Conservation (phyloP, 1,140 invertebrate genomes). For the Melitaea cinxia region DNA sequence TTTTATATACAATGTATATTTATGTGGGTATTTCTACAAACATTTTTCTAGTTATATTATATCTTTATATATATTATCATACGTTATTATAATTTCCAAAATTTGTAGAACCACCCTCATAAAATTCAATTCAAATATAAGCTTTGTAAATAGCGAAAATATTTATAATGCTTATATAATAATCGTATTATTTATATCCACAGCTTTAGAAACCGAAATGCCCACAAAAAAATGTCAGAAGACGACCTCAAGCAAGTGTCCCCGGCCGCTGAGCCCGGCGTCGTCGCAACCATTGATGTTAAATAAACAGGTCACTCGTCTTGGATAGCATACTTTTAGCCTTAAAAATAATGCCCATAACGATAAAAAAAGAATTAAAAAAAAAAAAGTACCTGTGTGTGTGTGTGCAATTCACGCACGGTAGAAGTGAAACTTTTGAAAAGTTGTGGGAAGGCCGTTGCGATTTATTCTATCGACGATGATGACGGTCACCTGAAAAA, state of each 20-base stretch:
- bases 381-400: no score
- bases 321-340: neutral
- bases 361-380: no score
- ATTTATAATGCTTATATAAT: neutral
- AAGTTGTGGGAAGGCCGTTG: no score
- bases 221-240: conserved; percentile 55
- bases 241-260: conserved; percentile 49
- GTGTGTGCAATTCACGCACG: no score
- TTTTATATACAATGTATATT: conserved; percentile 4
- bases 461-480: no score
- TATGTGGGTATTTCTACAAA: neutral
- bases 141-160: neutral
- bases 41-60: no score
- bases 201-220: conserved; percentile 60
- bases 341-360: neutral
- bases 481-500: no score
- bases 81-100: no score
- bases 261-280: conserved; percentile 50
- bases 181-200: neutral
- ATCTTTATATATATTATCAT: no score
- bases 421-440: no score
- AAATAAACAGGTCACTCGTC: conserved; percentile 41
- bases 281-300: conserved; percentile 62
- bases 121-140: neutral
- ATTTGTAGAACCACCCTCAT: neutral